Conservation (phyloP, 2,113 vertebrate genomes). For the Python bivittatus region DNA sequence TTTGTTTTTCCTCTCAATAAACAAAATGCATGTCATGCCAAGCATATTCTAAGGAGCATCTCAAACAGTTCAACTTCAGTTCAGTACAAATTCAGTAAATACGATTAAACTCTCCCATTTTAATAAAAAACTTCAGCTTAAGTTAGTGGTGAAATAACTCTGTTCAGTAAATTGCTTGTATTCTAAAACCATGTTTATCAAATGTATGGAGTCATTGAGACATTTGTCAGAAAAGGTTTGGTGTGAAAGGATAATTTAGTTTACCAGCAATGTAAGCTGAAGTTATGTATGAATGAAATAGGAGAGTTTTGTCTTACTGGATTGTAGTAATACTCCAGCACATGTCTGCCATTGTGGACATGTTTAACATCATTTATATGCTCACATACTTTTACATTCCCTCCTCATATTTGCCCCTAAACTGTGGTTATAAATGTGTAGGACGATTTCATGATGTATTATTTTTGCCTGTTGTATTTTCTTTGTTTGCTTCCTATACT, state of each 20-base stretch:
- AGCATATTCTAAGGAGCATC: not conserved
- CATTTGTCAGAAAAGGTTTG: not conserved
- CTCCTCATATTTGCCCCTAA: not conserved
- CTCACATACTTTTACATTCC: not conserved
- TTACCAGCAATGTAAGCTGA: not conserved
- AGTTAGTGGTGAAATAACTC: no score
- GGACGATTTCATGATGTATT: not conserved
- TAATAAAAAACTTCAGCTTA: no score
- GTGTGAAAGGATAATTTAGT: not conserved
- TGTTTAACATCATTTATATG: not conserved
- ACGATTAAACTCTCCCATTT: no score
- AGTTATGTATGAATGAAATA: not conserved
- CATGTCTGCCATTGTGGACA: not conserved
- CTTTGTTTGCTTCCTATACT: not conserved
- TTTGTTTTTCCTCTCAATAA: not conserved
- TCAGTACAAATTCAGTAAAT: no score
- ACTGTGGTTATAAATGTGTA: not conserved
- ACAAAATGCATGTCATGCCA: not conserved
- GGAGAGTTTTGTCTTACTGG: not conserved
- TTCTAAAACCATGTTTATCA: not conserved
- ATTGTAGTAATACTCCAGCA: not conserved
- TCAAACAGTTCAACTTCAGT: no score
- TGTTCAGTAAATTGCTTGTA: no score
- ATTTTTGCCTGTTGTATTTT: not conserved
- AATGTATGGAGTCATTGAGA: not conserved